Conservation (phyloP, 2,113 vertebrate genomes). For the Sebastes schlegelii region DNA sequence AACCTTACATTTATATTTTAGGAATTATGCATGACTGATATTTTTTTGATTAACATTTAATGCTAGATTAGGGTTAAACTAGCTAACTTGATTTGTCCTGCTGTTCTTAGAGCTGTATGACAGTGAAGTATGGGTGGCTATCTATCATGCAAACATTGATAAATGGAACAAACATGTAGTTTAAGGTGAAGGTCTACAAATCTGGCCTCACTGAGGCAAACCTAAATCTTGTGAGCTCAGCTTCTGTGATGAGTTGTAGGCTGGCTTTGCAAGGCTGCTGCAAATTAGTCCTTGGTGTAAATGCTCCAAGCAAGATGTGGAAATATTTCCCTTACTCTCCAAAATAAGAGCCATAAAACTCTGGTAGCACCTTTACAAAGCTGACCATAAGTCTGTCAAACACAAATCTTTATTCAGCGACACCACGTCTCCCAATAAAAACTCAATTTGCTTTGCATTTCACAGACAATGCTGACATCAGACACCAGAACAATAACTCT, state of each 20-base stretch:
- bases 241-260: constrained; percentile 34
- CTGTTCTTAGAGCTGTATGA: neutral
- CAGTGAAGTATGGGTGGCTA: neutral
- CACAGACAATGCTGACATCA: constrained; percentile 13
- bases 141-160: constrained; percentile 18
- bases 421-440: constrained; percentile 27
- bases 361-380: constrained; percentile 42
- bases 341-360: constrained; percentile 47
- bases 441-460: constrained; percentile 15
- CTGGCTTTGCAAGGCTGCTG: constrained; percentile 29
- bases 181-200: constrained; percentile 17
- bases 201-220: constrained; percentile 19
- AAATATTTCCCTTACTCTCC: constrained; percentile 16
- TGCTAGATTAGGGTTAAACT: no score
- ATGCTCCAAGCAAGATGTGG: constrained; percentile 26
- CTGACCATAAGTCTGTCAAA: constrained; percentile 40
- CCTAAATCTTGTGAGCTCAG: constrained; percentile 20
- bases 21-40: no score
- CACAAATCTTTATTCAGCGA: constrained; percentile 37
- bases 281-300: constrained; percentile 43
- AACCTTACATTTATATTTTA: no score
- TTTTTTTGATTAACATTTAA: no score
- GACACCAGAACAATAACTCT: neutral
- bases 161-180: constrained; percentile 5
- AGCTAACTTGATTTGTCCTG: neutral